phyloP scores from a whole-genome alignment of 2,113 vertebrate species.

The Cottus gobio region DNA sequence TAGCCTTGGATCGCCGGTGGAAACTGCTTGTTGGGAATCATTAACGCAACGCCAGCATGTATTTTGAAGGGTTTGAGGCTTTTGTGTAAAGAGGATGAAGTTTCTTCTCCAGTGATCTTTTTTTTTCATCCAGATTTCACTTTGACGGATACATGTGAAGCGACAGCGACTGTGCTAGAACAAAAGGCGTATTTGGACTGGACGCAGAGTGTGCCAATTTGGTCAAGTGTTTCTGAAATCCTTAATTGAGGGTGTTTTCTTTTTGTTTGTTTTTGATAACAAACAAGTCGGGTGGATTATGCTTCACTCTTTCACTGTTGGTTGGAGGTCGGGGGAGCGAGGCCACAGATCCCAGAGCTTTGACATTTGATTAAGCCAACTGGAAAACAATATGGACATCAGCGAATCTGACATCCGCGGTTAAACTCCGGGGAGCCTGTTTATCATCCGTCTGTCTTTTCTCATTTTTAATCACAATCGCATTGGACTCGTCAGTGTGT shows the following conservation, averaged over 20 bases:
- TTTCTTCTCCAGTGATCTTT: background rate
- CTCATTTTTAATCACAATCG: conserved; percentile 59
- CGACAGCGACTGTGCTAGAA: conserved; percentile 14
- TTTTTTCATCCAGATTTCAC: conserved; percentile 14
- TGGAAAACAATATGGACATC: conserved; percentile 69
- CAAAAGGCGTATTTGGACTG: conserved; percentile 14
- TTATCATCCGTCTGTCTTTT: conserved; percentile 48
- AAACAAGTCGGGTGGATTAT: conserved; percentile 61
- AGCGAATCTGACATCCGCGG: conserved; percentile 29
- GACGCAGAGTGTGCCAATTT: conserved; percentile 40
- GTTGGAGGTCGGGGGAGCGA: conserved; percentile 44
- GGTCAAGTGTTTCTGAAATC: conserved; percentile 50
- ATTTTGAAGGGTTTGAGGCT: background rate
- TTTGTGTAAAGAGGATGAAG: background rate
- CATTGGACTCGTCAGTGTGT: conserved; percentile 22
- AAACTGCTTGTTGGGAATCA: conserved; percentile 12
- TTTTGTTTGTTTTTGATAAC: conserved; percentile 28
- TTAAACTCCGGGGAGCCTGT: conserved; percentile 57
- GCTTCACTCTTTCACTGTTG: conserved; percentile 40
- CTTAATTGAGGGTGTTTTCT: conserved; percentile 51
- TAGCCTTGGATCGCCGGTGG: background rate
- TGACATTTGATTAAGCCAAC: conserved; percentile 72
- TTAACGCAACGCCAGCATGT: background rate
- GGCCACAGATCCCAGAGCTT: conserved; percentile 63
- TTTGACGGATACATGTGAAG: background rate